phyloP scores from a whole-genome alignment of 2,888 invertebrate genomes.

The Arge pagana region DNA sequence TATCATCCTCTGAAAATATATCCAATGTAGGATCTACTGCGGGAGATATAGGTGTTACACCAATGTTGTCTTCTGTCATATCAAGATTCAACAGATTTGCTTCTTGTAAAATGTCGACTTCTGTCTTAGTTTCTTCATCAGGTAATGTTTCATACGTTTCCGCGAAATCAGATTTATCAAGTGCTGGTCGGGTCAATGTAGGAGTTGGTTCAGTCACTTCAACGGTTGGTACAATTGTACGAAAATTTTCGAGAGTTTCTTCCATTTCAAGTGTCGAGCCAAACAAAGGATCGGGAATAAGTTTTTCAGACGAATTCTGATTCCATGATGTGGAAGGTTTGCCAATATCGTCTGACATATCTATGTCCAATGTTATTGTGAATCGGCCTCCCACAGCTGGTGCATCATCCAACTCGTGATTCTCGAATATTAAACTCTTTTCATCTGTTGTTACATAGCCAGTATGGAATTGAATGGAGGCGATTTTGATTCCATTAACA shows the following conservation, averaged over 20 bases:
- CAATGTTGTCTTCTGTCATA: slow-evolving; percentile 32
- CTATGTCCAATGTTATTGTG: slow-evolving; percentile 70
- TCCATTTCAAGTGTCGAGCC: slow-evolving; percentile 79
- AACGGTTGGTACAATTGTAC: slow-evolving; percentile 31
- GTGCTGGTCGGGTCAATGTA: slow-evolving; percentile 44
- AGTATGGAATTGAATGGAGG: slow-evolving; percentile 87
- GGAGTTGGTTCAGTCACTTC: slow-evolving; percentile 45
- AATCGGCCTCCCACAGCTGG: slow-evolving; percentile 73
- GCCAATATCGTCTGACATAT: slow-evolving; percentile 71
- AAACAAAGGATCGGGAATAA: slow-evolving; percentile 69
- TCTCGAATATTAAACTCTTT: slow-evolving; percentile 74
- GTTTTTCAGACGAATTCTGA: slow-evolving; percentile 63
- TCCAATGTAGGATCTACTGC: slow-evolving; percentile 41
- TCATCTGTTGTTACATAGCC: slow-evolving; percentile 80
- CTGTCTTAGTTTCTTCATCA: slow-evolving; percentile 14
- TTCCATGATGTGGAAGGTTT: slow-evolving; percentile 80
- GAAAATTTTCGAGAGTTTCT: slow-evolving; percentile 81
- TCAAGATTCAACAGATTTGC: slow-evolving; percentile 55
- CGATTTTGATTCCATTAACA: slow-evolving; percentile 82
- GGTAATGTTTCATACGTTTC: slow-evolving; percentile 6
- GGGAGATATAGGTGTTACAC: slow-evolving; percentile 25
- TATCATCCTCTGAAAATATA: slow-evolving; percentile 48
- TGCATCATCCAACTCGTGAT: slow-evolving; percentile 80
- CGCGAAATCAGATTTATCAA: slow-evolving; percentile 59
- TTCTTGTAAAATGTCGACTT: slow-evolving; percentile 40